Percentiles rank a stretch among this genome's conserved stretches.
Evolutionary conservation across 2,888 invertebrate species (phyloP).

Genomic region (Melanostoma mellinum): DNA sequence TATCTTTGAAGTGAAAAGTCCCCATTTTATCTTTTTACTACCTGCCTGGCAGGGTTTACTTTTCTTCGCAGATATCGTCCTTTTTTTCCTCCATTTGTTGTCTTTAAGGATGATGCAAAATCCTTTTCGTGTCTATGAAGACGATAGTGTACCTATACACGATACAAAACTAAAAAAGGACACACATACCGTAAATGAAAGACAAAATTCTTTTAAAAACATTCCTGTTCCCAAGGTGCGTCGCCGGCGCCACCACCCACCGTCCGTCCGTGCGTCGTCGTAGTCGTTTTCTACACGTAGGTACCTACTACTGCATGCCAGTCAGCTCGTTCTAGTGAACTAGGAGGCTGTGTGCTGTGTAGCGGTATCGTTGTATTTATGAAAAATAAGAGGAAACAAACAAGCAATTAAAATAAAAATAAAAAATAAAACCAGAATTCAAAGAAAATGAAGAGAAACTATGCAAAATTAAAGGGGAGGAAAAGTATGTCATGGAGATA

Average conservation of each 20-base stretch:
- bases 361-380: conserved; percentile 13
- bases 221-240: conserved; percentile 34
- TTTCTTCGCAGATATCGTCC: conserved; percentile 23
- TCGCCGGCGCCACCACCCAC: background rate
- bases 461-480: conserved; percentile 49
- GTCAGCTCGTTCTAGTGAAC: background rate
- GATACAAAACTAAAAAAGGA: conserved; percentile 37
- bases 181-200: conserved; percentile 28
- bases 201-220: conserved; percentile 49
- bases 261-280: background rate
- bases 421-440: background rate
- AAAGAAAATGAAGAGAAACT: conserved; percentile 47
- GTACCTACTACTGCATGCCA: too few species aligned
- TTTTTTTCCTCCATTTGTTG: background rate
- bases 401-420: conserved; percentile 53
- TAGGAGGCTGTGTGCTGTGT: conserved; percentile 3
- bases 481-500: conserved; percentile 65
- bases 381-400: conserved; percentile 46
- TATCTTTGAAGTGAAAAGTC: conserved; percentile 56
- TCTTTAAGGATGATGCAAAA: conserved; percentile 27
- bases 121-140: conserved; percentile 40
- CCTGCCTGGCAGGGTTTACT: conserved; percentile 42
- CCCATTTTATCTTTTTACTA: conserved; percentile 59
- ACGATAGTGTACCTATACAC: conserved; percentile 44
- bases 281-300: too few species aligned